These are phyloP conservation scores for Sinotaia quadrata DNA, from an alignment of 2,888 invertebrate genomes.

Conservation along the genomic window DNA sequence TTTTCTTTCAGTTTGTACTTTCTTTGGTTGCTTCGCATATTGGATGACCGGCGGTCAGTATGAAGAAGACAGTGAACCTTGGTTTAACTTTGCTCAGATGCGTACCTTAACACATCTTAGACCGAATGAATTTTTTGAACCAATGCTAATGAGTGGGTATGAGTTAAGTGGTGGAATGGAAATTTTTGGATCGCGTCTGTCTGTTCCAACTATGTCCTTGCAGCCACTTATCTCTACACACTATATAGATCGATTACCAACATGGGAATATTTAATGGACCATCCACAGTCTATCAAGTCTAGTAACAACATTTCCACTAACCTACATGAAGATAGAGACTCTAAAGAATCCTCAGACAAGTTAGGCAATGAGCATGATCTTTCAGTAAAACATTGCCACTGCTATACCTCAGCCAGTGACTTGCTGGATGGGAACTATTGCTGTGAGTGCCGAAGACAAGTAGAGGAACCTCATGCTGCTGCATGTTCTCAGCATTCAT, in stretches of 20 bases:
- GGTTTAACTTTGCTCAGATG: constrained; percentile 72
- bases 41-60: constrained; percentile 34
- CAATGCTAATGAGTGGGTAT: constrained; percentile 36
- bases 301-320: background rate
- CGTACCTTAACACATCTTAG: constrained; percentile 53
- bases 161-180: constrained; percentile 40
- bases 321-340: background rate
- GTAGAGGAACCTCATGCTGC: no score
- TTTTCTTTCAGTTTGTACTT: constrained; percentile 41
- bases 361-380: background rate
- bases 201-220: constrained; percentile 66
- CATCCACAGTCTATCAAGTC: background rate
- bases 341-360: background rate
- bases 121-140: constrained; percentile 38
- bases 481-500: no score
- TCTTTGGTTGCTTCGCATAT: constrained; percentile 44
- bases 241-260: constrained; percentile 74
- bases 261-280: constrained; percentile 59
- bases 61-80: constrained; percentile 53
- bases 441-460: constrained; percentile 53
- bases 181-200: constrained; percentile 55
- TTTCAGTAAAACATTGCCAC: no score
- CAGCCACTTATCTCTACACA: constrained; percentile 72
- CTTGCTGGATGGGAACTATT: background rate
- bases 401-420: background rate